Evolutionary conservation across 2,113 vertebrate genomes (phyloP).

Genomic region (Cottus gobio): DNA sequence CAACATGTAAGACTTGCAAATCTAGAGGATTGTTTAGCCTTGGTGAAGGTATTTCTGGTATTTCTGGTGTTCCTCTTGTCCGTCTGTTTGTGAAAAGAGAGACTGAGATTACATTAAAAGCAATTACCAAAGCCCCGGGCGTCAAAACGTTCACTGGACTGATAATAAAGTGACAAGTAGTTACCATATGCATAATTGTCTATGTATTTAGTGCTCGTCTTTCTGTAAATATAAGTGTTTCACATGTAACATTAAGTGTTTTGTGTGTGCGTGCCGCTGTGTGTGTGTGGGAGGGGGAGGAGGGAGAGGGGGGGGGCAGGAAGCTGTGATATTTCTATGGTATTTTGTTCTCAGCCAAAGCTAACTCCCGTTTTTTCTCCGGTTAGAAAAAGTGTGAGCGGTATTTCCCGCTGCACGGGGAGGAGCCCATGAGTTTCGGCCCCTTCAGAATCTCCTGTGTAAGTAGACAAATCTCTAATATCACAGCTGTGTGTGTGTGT

Average conservation of each 20-base stretch:
- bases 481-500: conserved; percentile 16
- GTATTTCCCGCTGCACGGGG: conserved; percentile 91
- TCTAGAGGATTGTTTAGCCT: not conserved
- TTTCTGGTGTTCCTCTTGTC: not conserved
- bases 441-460: conserved; percentile 97
- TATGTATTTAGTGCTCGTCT: not conserved
- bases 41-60: not conserved
- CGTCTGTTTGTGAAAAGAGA: not conserved
- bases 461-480: conserved; percentile 77
- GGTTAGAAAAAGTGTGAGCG: conserved; percentile 98
- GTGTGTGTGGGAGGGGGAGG: too few species aligned
- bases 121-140: not conserved
- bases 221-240: not conserved
- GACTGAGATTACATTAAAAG: too few species aligned
- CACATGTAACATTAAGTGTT: conserved; percentile 36
- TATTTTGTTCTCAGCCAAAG: conserved; percentile 37
- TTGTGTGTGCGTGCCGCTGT: conserved; percentile 3
- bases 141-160: not conserved
- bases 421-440: conserved; percentile 90
- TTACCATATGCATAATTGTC: not conserved
- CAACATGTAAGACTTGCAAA: not conserved
- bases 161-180: not conserved
- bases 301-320: not conserved
- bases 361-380: conserved; percentile 57
- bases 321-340: conserved; percentile 44